These are phyloP conservation scores for Conger conger DNA, from an alignment of 2,113 vertebrate species.

Conservation along the genomic window DNA sequence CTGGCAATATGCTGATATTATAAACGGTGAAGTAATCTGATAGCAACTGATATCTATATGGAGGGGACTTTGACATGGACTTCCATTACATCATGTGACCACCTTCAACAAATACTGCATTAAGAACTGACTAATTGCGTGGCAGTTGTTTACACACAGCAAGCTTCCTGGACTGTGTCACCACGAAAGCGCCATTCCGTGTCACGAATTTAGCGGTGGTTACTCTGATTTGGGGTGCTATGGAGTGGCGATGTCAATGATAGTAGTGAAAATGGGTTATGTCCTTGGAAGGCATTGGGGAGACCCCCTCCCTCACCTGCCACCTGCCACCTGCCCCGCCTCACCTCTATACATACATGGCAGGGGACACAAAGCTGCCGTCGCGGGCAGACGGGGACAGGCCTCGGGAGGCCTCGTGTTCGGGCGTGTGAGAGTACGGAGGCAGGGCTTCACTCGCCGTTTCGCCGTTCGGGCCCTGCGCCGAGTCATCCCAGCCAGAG, in stretches of 20 bases:
- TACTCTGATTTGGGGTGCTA: not conserved
- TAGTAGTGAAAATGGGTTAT: not conserved
- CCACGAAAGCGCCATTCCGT: not conserved
- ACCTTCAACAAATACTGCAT: not conserved
- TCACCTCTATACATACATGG: slow-evolving; percentile 17
- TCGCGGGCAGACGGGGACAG: not conserved
- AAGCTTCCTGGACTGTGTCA: not conserved
- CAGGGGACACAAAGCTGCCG: slow-evolving; percentile 20
- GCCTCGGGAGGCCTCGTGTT: not conserved
- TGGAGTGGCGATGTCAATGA: not conserved
- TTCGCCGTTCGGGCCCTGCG: not conserved
- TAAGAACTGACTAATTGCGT: slow-evolving; percentile 1
- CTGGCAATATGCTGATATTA: slow-evolving; percentile 3
- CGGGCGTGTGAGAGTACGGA: not conserved
- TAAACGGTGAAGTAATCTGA: not conserved
- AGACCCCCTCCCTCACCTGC: not conserved
- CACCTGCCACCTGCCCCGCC: not conserved
- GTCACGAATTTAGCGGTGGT: not conserved
- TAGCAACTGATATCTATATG: not conserved
- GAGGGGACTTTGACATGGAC: not conserved
- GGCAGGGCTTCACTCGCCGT: not conserved
- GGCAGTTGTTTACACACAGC: not conserved
- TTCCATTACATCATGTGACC: not conserved
- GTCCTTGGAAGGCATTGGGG: slow-evolving; percentile 1
- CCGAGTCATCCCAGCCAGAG: not conserved